A percentile compares a stretch with the other conserved stretches of the same genome.
phyloP scores from a whole-genome alignment of 2,888 invertebrate genomes.

The Oegoconia quadripuncta region DNA sequence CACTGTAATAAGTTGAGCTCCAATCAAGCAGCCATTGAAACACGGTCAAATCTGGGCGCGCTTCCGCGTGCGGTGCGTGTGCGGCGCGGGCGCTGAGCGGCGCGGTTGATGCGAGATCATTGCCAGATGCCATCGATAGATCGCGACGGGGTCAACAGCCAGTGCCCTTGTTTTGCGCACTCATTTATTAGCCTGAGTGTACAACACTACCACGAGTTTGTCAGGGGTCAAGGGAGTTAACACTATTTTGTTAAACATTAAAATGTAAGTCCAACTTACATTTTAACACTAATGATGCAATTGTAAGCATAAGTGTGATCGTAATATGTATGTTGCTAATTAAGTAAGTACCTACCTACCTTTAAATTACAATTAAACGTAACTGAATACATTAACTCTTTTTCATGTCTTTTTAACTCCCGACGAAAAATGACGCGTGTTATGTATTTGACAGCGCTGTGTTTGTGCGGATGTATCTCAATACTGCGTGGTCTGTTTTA shows the following conservation, averaged over 20 bases:
- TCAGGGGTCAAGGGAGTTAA: conserved; percentile 53
- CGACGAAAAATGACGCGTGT: too few species aligned
- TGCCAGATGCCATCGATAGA: conserved; percentile 73
- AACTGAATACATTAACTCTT: background rate
- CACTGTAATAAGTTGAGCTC: conserved; percentile 33
- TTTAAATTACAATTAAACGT: background rate
- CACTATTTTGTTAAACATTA: conserved; percentile 10
- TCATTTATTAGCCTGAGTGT: conserved; percentile 52
- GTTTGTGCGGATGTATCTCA: too few species aligned
- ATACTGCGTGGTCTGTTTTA: too few species aligned
- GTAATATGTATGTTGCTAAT: too few species aligned
- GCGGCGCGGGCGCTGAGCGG: conserved; percentile 51
- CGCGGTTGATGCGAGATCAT: conserved; percentile 68
- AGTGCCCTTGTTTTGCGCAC: conserved; percentile 75
- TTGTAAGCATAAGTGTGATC: background rate
- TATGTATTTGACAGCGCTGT: too few species aligned
- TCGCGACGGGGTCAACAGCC: conserved; percentile 76
- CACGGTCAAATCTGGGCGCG: conserved; percentile 64
- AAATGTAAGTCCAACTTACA: background rate
- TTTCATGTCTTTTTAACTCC: too few species aligned
- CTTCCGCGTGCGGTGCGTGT: conserved; percentile 53
- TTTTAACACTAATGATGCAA: conserved; percentile 2
- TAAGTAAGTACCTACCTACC: too few species aligned
- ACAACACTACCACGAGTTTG: conserved; percentile 33
- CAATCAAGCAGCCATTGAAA: conserved; percentile 64